Percentiles rank a stretch among this genome's conserved stretches.
Evolutionary conservation across 1,140 invertebrate genomes (phyloP).

Genomic region (Zaprionus inermis): DNA sequence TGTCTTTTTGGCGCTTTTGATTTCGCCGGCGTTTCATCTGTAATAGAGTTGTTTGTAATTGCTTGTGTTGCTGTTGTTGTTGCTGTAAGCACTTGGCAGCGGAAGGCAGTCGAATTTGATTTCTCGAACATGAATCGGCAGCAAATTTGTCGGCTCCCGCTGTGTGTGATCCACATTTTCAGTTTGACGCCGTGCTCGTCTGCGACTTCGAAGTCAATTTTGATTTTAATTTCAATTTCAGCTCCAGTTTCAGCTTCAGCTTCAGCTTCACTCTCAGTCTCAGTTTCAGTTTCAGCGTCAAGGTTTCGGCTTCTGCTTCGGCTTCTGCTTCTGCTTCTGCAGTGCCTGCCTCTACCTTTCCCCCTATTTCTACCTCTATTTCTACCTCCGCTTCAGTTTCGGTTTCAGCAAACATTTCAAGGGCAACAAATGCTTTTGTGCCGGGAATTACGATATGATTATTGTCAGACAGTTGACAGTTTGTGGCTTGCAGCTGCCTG

Average conservation of each 20-base stretch:
- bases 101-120: constrained; percentile 41
- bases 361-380: not conserved
- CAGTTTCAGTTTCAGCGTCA: constrained; percentile 23
- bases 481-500: constrained; percentile 17
- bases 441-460: constrained; percentile 11
- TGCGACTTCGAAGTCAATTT: constrained; percentile 3
- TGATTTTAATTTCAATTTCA: constrained; percentile 9
- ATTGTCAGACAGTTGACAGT: constrained; percentile 16
- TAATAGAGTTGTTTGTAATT: constrained; percentile 35
- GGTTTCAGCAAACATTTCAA: constrained; percentile 24
- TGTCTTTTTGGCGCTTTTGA: constrained; percentile 47
- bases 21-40: constrained; percentile 34
- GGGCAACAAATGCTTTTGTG: constrained; percentile 25
- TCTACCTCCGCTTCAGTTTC: constrained; percentile 8
- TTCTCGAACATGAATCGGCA: constrained; percentile 38
- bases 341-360: not conserved
- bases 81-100: constrained; percentile 36
- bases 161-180: constrained; percentile 31
- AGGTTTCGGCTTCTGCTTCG: constrained; percentile 18
- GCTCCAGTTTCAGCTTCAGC: not conserved
- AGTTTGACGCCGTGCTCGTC: constrained; percentile 1
- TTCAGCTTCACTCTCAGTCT: not conserved
- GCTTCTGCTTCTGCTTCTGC: not conserved
- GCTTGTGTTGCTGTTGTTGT: constrained; percentile 25
- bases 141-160: constrained; percentile 39